Base-by-base conservation (phyloP, 2,113 vertebrate genomes). In the Cynopterus brachyotis region DNA sequence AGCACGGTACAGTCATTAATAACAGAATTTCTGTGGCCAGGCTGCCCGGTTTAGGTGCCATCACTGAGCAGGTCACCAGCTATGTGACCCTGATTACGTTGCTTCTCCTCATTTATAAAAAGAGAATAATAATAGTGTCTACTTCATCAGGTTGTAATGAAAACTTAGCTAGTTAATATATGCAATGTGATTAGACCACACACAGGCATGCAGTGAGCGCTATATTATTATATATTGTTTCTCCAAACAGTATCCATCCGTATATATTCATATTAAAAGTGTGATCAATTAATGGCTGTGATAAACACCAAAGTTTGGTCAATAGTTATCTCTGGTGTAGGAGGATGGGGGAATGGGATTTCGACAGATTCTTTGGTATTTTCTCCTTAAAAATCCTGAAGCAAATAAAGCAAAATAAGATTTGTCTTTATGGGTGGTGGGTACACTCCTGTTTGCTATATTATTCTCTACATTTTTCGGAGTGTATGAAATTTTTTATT, bases 331-430 rank as follows among this genome's bases (percentile, higher is more conserved):
- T 94, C 40, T 78, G 19, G 32, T 82, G 6, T 40, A 37, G 53
- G 9, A 90, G 53, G 70, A 81, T 81, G 93, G 50, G 47, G 47
- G 35, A 67, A 80, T 26, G 45, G 50, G 45, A n/a, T 92, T 70
- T 96, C n/a, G 79, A 32, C 11, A 30, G 45, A 12, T 95, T 94
- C 50, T 90, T 78, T 47, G 24, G n/a, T 40, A 9, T 57, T 97
- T 83, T 88, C 13, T 93, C 60, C 93, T 47, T 90, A 30, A 13
- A 66, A 87, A 85, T 66, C 19, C 17, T 24, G 24, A 92, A 62
- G 32, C 8, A 75, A 70, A 60, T 83, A 60, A 94, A 35, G 66
- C 45, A 22, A 59, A 78, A 70, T 64, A 42, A 57, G 45, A 37
- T 82, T 47, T 67, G 47, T 59, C 84, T 42, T 1, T 67, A 10